Conservation (phyloP, 1,140 invertebrate genomes). For the Rhyzopertha dominica region DNA sequence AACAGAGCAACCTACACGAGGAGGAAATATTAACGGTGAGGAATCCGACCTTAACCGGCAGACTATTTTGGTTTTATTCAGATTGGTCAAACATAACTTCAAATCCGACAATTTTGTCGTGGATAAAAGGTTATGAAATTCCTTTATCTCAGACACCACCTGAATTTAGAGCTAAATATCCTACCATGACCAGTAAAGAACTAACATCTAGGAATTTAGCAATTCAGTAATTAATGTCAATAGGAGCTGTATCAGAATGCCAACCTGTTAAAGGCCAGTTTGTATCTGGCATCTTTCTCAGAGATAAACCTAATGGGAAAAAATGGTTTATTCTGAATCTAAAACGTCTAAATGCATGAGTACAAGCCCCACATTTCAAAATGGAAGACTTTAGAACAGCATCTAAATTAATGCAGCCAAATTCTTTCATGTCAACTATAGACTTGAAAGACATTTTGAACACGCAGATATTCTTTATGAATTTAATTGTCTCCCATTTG, state of each 20-base stretch:
- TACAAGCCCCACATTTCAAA: conserved; percentile 34
- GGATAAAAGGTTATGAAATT: too few relatives aligned
- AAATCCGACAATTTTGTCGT: too few relatives aligned
- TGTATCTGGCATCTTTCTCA: conserved; percentile 31
- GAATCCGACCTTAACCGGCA: too few relatives aligned
- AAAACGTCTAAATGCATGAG: conserved; percentile 32
- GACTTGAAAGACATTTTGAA: conserved; percentile 33
- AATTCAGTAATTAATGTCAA: too few relatives aligned
- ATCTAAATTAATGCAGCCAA: conserved; percentile 20
- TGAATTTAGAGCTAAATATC: neutral
- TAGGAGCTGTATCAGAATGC: too few relatives aligned
- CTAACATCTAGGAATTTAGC: too few relatives aligned
- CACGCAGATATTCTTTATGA: conserved; percentile 23
- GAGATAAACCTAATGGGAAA: conserved; percentile 26
- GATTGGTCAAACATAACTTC: too few relatives aligned
- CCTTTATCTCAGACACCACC: too few relatives aligned
- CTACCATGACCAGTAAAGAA: neutral
- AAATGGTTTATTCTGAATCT: conserved; percentile 35
- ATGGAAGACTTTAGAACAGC: conserved; percentile 33
- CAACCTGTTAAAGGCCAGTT: conserved; percentile 30
- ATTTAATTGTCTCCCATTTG: conserved; percentile 27
- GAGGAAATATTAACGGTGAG: too few relatives aligned
- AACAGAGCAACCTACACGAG: too few relatives aligned
- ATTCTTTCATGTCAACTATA: conserved; percentile 23
- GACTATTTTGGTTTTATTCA: too few relatives aligned